Conservation (phyloP, 2,113 vertebrate genomes). For the Aspiorhynchus laticeps region DNA sequence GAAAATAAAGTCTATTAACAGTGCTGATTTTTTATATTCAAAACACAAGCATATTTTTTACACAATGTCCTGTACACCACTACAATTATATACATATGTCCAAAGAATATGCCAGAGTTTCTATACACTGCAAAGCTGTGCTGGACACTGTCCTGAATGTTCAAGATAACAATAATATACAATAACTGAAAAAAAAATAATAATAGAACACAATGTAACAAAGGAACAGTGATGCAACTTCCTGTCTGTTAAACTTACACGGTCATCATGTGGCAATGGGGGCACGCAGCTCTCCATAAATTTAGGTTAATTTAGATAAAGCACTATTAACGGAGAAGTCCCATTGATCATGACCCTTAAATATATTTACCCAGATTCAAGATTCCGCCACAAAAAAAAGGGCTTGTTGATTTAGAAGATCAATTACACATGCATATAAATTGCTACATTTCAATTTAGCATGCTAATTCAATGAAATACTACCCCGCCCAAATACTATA, state of each 20-base stretch:
- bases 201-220: constrained; percentile 48
- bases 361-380: not conserved
- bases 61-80: constrained; percentile 69
- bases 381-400: not conserved
- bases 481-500: constrained; percentile 20
- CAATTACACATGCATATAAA: constrained; percentile 50
- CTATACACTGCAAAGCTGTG: constrained; percentile 69
- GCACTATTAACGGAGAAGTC: constrained; percentile 20
- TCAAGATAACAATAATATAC: constrained; percentile 55
- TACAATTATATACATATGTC: constrained; percentile 70
- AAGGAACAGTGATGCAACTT: constrained; percentile 38
- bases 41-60: constrained; percentile 55
- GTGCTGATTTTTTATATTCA: constrained; percentile 72
- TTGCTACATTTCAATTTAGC: constrained; percentile 53
- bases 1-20: constrained; percentile 66
- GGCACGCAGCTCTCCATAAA: constrained; percentile 43
- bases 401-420: constrained; percentile 6
- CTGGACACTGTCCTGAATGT: constrained; percentile 64
- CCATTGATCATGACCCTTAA: constrained; percentile 2
- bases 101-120: constrained; percentile 58
- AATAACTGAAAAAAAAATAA: constrained; percentile 43
- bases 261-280: constrained; percentile 30
- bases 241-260: constrained; percentile 24
- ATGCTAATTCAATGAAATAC: constrained; percentile 41
- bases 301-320: constrained; percentile 10